Base-by-base conservation (phyloP, 2,113 vertebrate species). In the Elachura formosa region DNA sequence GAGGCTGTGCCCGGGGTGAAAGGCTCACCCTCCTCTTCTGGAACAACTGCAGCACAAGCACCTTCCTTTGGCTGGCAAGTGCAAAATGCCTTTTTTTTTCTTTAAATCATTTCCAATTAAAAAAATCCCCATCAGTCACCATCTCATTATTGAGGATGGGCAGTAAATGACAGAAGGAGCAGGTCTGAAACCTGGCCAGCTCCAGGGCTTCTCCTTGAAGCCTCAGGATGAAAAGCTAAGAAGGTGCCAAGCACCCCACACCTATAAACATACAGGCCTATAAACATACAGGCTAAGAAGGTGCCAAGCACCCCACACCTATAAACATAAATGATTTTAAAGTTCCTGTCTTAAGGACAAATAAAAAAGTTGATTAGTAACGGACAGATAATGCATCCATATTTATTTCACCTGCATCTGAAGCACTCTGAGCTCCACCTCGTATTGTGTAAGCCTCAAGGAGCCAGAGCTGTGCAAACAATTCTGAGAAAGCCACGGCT, bases 391-490 rank as follows among this genome's bases (percentile, higher is more conserved):
- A 51, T 9, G 6, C 12, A 55, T 21, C 48, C 73, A 3, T 20
- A 52, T 64, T 69, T 22, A 36, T 80, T 71, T 36, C 12, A 54
- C 5, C 51, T n/a, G 40, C 75, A n/a, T 36, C 40, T 26, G 38
- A 69, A 69, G 46, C 56, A 18, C 23, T 16, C 51, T 12, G 49
- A 85, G 55, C 75, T 48, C n/a, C n/a, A 58, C 31, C 19, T 48
- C 0, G 0, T 1, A 12, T 14, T 20, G n/a, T 40, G 6, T 2
- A 16, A 6, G 31, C 14, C 75, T 33, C 19, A 20, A 24, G 19
- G n/a, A 74, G 41, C 28, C 61, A 45, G 54, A 68, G 67, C 14
- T 51, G 67, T 4, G 25, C 48, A 62, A 18, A 29, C 8, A 62
- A 13, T 14, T 14, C 41, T 58, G 84, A 43, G 36, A 31, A 26